Percentiles rank a stretch among this genome's conserved stretches.
phyloP scores from a whole-genome alignment of 2,888 invertebrate species.

The Anarsia innoxiella region DNA sequence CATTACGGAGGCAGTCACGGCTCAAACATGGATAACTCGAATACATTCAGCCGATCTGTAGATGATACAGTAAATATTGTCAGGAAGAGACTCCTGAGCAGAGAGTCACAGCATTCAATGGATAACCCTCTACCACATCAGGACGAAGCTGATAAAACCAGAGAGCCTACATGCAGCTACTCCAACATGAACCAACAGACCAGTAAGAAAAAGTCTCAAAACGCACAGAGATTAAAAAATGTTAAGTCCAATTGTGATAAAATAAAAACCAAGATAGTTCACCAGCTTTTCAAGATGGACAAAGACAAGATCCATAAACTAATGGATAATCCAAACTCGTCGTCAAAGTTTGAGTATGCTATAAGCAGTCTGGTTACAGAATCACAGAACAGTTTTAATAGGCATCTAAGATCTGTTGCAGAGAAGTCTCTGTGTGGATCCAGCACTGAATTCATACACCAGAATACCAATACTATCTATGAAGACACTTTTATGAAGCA shows the following conservation, averaged over 20 bases:
- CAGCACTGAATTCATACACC: conserved; percentile 70
- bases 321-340: conserved; percentile 67
- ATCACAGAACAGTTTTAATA: conserved; percentile 64
- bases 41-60: conserved; percentile 56
- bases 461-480: conserved; percentile 78
- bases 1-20: conserved; percentile 52
- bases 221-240: conserved; percentile 28
- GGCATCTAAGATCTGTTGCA: conserved; percentile 59
- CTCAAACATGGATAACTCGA: conserved; percentile 44
- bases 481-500: conserved; percentile 85
- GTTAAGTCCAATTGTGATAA: conserved; percentile 52
- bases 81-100: conserved; percentile 46
- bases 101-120: conserved; percentile 34
- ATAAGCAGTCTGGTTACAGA: conserved; percentile 66
- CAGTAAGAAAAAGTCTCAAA: conserved; percentile 36
- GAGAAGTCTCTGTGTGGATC: conserved; percentile 59
- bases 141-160: conserved; percentile 23
- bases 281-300: conserved; percentile 69
- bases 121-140: conserved; percentile 26
- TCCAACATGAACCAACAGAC: conserved; percentile 34
- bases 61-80: conserved; percentile 66
- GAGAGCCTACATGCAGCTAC: conserved; percentile 19
- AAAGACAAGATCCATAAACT: conserved; percentile 65
- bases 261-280: conserved; percentile 66
- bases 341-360: conserved; percentile 69